Evolutionary conservation across 2,113 vertebrate species (phyloP), one percentile per base, ranked within the genome.

Genomic region (Aldabrachelys gigantea): DNA sequence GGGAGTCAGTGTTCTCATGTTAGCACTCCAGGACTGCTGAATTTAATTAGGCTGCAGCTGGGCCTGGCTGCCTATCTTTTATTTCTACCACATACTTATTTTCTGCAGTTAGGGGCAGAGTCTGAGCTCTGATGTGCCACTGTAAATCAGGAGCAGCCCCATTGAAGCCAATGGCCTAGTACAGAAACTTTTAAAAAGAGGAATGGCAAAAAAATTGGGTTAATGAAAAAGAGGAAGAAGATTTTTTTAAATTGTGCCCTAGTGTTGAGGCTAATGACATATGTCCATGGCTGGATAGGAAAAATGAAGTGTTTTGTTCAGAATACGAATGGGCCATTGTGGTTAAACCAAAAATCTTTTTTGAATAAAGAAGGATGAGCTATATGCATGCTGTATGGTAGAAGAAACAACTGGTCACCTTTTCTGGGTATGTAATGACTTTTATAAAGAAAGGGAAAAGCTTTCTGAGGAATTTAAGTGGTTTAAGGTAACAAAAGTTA

Each of bases 11-110:
- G 2, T 90, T 96, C 87, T 96, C 83, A 57, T 86, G 91, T 88
- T 95, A 91, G 87, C 85, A 91, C 92, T 87, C 81, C 65, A 87
- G 94, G 93, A 92, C 53, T 87, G 90, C 94, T 49, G 25, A 54
- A 82, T 95, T 96, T 97, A 96, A 97, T 97, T 91, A 96, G 84
- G 79, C 95, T 95, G 9, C 75, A 88, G 95, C 89, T 96, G 0
- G 0, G 88, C 85, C 44, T 85, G 75, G 2, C 84, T 1, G 8
- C 4, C 4, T 80, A 49, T 89, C 75, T 49, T 95, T 87, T 90
- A 65, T 85, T 85, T 75, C 90, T 95, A 84, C 85, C 81, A 88
- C 57, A 47, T 53, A 92, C 22, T 85, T 87, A 47, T 54, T 54
- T 53, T 65, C 38, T 75, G 72, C 38, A 75, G n/a, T 24, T 44